Evolutionary conservation across 1,140 invertebrate species (phyloP), one percentile per base, ranked within the genome.

Genomic region (Meloidogyne exigua): DNA sequence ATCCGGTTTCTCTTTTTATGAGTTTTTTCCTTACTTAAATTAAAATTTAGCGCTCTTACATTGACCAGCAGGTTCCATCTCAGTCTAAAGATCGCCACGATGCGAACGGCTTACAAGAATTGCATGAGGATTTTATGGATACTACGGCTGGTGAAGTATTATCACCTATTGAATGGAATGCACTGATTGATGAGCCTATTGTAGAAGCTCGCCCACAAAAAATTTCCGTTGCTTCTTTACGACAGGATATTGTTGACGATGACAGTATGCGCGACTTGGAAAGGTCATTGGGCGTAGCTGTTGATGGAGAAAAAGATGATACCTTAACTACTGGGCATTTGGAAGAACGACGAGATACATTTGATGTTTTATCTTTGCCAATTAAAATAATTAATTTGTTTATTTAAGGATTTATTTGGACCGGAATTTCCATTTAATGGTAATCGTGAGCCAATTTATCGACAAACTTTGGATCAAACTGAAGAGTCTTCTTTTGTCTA

Each of bases 81-180:
- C 36, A 1, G 15, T n/a, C 4, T 7, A 64, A 39, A 23, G 28
- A 18, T 36, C 15, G 25, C 25, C 32, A 26, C 28, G 25, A 64
- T 0, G n/a, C 21, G 23, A 65, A 73, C 12, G 72, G 62, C 18
- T 28, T 62, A 12, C 39, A 62, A 42, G 57, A 62, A 21, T 64
- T 73, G 72, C 44, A 73, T 36, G 72, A 73, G 28, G 65, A 21
- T 62, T 73, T 73, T 39, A 66, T 64, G 72, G 72, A 32, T 4
- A 39, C 32, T 23, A 9, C 72, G 3, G 57, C 28, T 66, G 57
- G 65, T n/a, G 57, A 57, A 64, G 12, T 18, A 23, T 64, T 73
- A 23, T 57, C 72, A 9, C 72, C 72, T 13, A 23, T 65, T 23
- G 72, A 73, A 10, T 73, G 42, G 71, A 28, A 10, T 28, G 32